Conservation (phyloP, 2,113 vertebrate species). For the Antigone vipio region DNA sequence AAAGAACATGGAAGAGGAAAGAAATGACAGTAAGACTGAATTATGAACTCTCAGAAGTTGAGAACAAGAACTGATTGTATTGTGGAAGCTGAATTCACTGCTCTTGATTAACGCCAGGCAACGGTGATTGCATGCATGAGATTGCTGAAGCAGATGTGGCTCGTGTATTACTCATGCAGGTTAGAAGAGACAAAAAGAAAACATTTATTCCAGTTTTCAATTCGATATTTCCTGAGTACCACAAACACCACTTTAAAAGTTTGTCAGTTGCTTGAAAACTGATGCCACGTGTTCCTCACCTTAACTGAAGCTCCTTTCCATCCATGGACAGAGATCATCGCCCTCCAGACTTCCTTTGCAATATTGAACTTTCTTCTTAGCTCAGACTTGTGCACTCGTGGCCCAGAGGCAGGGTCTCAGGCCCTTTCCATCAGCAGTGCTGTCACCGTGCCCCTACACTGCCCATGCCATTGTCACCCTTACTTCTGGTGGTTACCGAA, state of each 20-base stretch:
- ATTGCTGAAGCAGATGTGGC: constrained; percentile 34
- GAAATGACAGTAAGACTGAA: constrained; percentile 70
- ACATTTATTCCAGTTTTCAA: not conserved
- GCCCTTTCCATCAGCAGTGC: not conserved
- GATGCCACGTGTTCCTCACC: not conserved
- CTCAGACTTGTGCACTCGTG: not conserved
- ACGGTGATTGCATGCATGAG: not conserved
- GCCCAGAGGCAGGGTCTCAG: fast-evolving
- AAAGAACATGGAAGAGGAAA: constrained; percentile 66
- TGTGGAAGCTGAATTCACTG: constrained; percentile 26
- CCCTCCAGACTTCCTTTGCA: not conserved
- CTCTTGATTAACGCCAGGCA: constrained; percentile 34
- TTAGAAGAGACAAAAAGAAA: not conserved
- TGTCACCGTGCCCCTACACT: fast-evolving
- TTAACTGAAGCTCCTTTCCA: not conserved
- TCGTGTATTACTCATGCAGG: not conserved
- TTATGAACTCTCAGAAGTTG: constrained; percentile 65
- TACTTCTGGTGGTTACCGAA: not conserved
- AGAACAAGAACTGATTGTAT: constrained; percentile 66
- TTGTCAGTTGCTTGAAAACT: not conserved
- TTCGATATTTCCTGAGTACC: not conserved
- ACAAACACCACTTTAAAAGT: not conserved
- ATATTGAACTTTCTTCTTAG: not conserved
- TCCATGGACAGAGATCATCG: no score
- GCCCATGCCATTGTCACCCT: not conserved